Evolutionary conservation across 2,888 invertebrate genomes (phyloP), one percentile per base, ranked within the genome.

Genomic region (Cyclophora albipunctata): DNA sequence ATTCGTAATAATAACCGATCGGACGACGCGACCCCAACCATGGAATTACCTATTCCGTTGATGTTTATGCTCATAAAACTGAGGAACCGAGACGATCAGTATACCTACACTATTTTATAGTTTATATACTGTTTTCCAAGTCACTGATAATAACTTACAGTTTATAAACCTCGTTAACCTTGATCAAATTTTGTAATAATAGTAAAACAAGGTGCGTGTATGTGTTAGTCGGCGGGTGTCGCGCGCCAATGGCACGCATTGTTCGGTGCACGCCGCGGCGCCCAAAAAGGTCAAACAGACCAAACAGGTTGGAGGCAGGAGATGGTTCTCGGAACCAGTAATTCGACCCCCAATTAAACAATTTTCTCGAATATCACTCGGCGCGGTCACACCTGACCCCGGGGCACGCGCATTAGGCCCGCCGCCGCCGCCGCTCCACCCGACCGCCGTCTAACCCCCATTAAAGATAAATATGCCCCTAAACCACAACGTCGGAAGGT

Each of bases 341-440:
- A 86, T 86, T 86, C 79, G 75, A 75, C 69, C 76, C 73, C 71
- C 83, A 86, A 86, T 87, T 88, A 88, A 84, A 84, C 78, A 84
- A 86, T 86, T 86, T 83, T 79, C 84, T 80, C 76, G 70, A 77
- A 83, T 88, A 87, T 86, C 85, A 86, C 80, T 87, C 78, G 59
- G 64, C 62, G 63, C 59, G 81, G 79, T 81, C 81, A 80, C 79
- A 78, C 58, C 57, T 78, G 81, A 82, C 86, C 84, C 85, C 84
- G 65, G 79, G 85, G 83, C 84, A 78, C 72, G 64, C 66, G 65
- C 73, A 83, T 82, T 84, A 69, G 75, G 73, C 81, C 83, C 79
- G 76, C 74, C 75, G 78, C 78, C 64, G 78, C 78, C 78, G 76
- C 67, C 71, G 69, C 20, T 20, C 20, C 20, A 20, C 75, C 78